Base-by-base conservation (phyloP, 2,888 invertebrate genomes). In the Nomada lathburiana region DNA sequence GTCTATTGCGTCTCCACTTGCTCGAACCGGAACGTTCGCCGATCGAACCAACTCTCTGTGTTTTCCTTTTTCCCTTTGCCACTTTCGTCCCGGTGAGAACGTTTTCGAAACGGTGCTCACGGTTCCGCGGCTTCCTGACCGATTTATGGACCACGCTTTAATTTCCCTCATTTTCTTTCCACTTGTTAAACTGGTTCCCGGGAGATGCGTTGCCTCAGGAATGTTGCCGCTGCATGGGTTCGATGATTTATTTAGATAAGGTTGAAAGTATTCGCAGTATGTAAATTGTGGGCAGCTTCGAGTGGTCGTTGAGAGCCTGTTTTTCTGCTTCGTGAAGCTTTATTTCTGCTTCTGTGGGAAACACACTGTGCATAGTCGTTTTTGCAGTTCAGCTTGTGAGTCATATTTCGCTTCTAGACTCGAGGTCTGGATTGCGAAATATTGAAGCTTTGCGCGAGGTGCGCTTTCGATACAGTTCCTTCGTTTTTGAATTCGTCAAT, bases 1-100 rank as follows among this genome's bases (percentile, higher is more conserved):
- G 59, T 65, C 29, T 53, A 23, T 65, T 55, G 44, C 65, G 36
- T 76, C 60, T 59, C 76, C 42, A 70, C 53, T 69, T 13, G 57
- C 52, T 55, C 44, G 23, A 50, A 55, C 57, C 36, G 60, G n/a
- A 57, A 26, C 68, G 67, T 42, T 44, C 67, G 4, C 52, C 13
- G 20, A 67, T n/a, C 47, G 47, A 47, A 20, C 13, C 57, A 44
- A 44, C 44, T 5, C 36, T 42, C 20, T 53, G 16, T 1, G 11
- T n/a, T 23, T 11, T 20, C 11, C 42, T n/a, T n/a, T 3, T n/a
- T 69, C 11, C 36, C 16, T 20, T 55, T 16, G 2, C 42, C 7
- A 13, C 36, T 11, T 16, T 53, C n/a, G 4, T 55, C 16, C 10
- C 53, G 68, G 7, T 55, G 55, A 55, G 68, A 69, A 26, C 42